These are phyloP conservation scores for Leuctra nigra DNA, from an alignment of 2,888 invertebrate species.

Conservation along the genomic window DNA sequence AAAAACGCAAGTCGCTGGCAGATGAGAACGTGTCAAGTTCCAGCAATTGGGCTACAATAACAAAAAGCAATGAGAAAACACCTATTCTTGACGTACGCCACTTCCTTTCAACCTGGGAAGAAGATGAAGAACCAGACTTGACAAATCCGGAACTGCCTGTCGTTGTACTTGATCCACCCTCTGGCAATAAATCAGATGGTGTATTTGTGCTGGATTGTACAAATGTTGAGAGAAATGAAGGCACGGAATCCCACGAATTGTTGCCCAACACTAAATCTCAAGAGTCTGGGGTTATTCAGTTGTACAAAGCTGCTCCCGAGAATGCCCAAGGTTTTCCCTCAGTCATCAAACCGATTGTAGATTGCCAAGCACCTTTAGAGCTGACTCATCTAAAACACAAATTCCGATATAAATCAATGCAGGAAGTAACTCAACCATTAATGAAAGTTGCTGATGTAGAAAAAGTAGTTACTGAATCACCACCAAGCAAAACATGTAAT, in stretches of 20 bases:
- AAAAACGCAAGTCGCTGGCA: no score
- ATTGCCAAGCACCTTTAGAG: background rate
- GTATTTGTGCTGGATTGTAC: background rate
- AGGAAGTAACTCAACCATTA: background rate
- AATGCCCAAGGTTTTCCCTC: background rate
- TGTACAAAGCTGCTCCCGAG: background rate
- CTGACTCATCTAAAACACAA: background rate
- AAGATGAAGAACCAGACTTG: background rate
- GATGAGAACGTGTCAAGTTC: no score
- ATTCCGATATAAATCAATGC: background rate
- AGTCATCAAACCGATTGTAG: slow-evolving; percentile 6
- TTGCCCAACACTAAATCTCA: background rate
- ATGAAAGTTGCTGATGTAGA: no score
- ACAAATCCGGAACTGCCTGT: background rate
- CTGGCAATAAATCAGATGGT: no score
- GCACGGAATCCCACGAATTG: background rate
- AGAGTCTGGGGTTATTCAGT: background rate
- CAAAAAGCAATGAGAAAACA: background rate
- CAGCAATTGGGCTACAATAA: no score
- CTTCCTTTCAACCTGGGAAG: background rate
- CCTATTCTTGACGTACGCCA: background rate
- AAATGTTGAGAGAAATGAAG: background rate
- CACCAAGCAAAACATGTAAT: no score
- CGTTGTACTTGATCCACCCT: no score
- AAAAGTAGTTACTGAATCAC: no score